Percentiles rank a stretch among this genome's conserved stretches.
Evolutionary conservation across 2,113 vertebrate genomes (phyloP).

Genomic region (Aldabrachelys gigantea): DNA sequence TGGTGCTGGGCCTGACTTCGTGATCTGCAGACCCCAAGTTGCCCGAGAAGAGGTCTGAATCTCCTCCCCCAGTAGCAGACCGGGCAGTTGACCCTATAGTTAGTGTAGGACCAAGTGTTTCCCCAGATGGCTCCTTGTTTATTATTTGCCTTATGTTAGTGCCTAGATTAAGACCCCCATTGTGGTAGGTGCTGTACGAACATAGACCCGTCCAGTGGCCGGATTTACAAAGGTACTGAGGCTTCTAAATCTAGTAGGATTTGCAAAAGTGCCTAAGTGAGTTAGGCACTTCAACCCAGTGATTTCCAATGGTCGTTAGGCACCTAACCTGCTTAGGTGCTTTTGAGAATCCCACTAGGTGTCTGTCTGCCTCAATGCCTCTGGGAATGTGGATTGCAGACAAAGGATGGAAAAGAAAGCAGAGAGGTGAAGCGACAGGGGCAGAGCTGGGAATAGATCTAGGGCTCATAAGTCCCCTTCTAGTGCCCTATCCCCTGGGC

Average conservation of each 20-base stretch:
- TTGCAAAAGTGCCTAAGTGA: not conserved
- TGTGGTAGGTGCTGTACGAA: not conserved
- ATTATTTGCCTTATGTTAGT: not conserved
- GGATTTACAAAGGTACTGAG: not conserved
- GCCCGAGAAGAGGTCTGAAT: not conserved
- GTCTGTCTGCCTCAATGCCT: not conserved
- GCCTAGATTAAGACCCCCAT: not conserved
- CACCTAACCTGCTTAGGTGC: not conserved
- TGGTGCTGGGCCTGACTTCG: not conserved
- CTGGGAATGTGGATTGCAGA: not conserved
- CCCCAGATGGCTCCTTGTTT: not conserved
- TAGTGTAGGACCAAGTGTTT: not conserved
- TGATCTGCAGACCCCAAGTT: not conserved
- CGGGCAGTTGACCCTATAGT: not conserved
- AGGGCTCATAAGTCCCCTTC: not conserved
- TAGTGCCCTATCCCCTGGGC: not conserved
- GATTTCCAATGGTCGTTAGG: not conserved
- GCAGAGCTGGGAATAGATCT: not conserved
- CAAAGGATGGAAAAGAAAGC: not conserved
- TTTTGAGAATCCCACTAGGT: not conserved
- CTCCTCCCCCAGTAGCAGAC: not conserved
- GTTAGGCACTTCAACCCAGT: not conserved
- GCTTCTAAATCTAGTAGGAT: not conserved
- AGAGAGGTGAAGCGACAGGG: not conserved
- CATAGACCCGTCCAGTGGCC: not conserved